Evolutionary conservation across 2,113 vertebrate genomes (phyloP).

Genomic region (Bucco capensis): DNA sequence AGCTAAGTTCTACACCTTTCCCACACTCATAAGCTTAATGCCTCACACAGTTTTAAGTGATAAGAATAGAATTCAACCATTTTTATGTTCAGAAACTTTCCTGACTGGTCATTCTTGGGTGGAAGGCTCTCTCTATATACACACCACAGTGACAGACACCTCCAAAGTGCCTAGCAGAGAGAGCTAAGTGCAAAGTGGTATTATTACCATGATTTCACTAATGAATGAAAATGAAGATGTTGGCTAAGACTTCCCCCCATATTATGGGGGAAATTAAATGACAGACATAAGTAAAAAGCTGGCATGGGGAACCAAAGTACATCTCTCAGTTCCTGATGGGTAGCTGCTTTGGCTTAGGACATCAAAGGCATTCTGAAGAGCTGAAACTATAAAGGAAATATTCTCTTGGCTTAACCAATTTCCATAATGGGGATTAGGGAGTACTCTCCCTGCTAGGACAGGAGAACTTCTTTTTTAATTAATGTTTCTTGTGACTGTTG

Average conservation of each 20-base stretch:
- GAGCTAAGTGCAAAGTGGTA: background rate
- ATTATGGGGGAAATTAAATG: constrained; percentile 30
- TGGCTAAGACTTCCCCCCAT: background rate
- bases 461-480: constrained; percentile 31
- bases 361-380: constrained; percentile 36
- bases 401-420: constrained; percentile 36
- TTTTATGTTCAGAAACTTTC: constrained; percentile 21
- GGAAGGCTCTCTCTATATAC: background rate
- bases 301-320: constrained; percentile 10
- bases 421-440: constrained; percentile 39
- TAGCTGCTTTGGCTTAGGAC: constrained; percentile 32
- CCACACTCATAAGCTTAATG: background rate
- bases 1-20: background rate
- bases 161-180: background rate
- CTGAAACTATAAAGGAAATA: constrained; percentile 31
- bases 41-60: background rate
- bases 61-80: constrained; percentile 23
- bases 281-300: constrained; percentile 35
- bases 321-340: background rate
- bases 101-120: background rate
- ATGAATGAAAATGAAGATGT: constrained; percentile 33
- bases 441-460: constrained; percentile 12
- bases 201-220: constrained; percentile 39
- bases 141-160: background rate
- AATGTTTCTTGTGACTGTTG: constrained; percentile 1